Evolutionary conservation across 2,797 vertebrate species (phyloP).

Genomic region (Spinibarbus caldwelli): DNA sequence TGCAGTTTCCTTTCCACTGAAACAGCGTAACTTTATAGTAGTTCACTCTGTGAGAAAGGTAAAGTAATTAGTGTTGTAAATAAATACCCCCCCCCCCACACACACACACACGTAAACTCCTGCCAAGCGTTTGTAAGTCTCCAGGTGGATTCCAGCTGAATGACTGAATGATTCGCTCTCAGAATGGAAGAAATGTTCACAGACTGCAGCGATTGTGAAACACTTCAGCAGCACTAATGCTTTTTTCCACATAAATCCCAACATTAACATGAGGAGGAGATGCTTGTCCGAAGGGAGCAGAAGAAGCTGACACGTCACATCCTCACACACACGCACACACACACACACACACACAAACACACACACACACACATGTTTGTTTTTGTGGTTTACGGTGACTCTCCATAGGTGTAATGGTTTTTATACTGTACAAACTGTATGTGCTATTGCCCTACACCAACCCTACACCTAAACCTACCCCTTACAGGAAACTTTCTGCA

Average conservation of each 20-base stretch:
- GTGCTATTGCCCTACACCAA: no score
- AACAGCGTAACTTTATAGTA: not conserved
- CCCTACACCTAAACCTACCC: no score
- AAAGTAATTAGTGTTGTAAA: not conserved
- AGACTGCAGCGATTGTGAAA: constrained; percentile 59
- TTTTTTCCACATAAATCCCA: not conserved
- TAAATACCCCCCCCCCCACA: not conserved
- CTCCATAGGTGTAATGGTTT: no score
- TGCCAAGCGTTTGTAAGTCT: constrained; percentile 61
- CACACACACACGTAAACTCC: constrained; percentile 11
- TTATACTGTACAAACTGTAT: no score
- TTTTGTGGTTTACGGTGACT: no score
- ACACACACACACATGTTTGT: no score
- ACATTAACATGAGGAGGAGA: not conserved
- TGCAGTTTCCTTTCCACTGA: not conserved
- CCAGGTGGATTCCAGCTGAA: constrained; percentile 64
- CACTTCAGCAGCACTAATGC: not conserved
- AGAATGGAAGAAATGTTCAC: constrained; percentile 54
- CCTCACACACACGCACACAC: no score
- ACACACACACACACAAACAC: no score
- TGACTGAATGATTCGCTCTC: not conserved
- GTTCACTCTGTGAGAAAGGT: not conserved
- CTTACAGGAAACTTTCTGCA: no score
- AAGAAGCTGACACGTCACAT: not conserved
- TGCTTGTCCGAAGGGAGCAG: not conserved